Evolutionary conservation across 2,113 vertebrate species (phyloP).

Genomic region (Bucco capensis): DNA sequence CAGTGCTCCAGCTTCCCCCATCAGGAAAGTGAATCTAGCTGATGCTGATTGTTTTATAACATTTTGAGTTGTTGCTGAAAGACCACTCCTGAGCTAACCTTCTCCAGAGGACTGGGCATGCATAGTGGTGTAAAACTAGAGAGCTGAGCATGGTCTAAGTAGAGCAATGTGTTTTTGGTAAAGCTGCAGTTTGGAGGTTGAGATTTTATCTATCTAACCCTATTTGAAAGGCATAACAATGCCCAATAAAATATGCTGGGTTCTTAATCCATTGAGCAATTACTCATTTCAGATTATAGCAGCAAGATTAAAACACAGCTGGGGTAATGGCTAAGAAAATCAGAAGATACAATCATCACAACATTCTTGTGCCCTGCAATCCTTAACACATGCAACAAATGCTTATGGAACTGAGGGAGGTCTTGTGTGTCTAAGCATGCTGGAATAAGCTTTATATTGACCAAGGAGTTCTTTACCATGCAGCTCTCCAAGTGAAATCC

Average conservation of each 20-base stretch:
- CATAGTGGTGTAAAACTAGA: not conserved
- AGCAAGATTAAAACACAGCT: constrained; percentile 14
- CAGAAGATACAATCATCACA: not conserved
- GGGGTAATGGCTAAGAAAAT: constrained; percentile 33
- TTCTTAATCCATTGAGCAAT: constrained; percentile 14
- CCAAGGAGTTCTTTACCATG: not conserved
- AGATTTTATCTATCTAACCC: constrained; percentile 22
- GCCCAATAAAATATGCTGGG: not conserved
- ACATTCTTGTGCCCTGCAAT: constrained; percentile 1
- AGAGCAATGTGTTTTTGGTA: not conserved
- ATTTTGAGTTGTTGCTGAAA: not conserved
- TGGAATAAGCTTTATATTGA: not conserved
- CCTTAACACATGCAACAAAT: not conserved
- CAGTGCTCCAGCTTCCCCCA: not conserved
- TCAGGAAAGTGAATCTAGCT: fast-evolving
- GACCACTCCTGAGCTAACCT: not conserved
- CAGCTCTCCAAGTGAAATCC: not conserved
- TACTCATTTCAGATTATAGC: not conserved
- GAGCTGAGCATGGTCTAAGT: not conserved
- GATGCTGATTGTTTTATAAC: fast-evolving
- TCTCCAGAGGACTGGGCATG: fast-evolving
- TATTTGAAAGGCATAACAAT: not conserved
- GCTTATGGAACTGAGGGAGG: not conserved
- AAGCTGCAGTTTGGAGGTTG: not conserved
- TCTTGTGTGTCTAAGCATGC: not conserved